Percentiles rank a stretch among this genome's conserved stretches.
These are phyloP conservation scores for Lordiphosa fenestrarum DNA, from an alignment of 2,888 invertebrate genomes.

Conservation along the genomic window DNA sequence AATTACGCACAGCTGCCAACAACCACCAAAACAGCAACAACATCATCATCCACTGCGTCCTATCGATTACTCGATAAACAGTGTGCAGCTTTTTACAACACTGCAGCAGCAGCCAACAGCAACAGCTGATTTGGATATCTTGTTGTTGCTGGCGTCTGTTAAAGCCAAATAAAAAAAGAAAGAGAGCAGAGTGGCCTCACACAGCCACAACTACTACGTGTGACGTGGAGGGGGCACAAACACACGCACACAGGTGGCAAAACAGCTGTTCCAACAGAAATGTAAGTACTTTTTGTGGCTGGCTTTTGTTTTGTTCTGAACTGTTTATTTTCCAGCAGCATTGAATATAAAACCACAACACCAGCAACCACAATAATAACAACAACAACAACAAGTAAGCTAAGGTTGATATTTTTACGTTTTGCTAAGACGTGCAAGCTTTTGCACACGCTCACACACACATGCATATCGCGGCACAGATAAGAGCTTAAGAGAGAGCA, in stretches of 20 bases:
- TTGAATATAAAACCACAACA: slow-evolving; percentile 11
- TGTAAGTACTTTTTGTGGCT: slow-evolving; percentile 33
- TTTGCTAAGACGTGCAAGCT: slow-evolving; percentile 63
- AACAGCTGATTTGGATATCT: slow-evolving; percentile 51
- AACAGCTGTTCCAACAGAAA: slow-evolving; percentile 69
- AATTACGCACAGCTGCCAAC: slow-evolving; percentile 14
- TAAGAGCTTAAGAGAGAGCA: slow-evolving; percentile 24
- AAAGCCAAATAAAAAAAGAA: slow-evolving; percentile 39
- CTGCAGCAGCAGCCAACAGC: slow-evolving; percentile 32
- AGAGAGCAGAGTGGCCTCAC: slow-evolving; percentile 29
- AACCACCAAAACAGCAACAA: slow-evolving; percentile 2
- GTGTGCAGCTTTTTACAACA: slow-evolving; percentile 39
- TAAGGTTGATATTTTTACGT: slow-evolving; percentile 30
- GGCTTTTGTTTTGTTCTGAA: slow-evolving; percentile 31
- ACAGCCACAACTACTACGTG: slow-evolving; percentile 32
- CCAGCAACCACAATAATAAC: slow-evolving; percentile 28
- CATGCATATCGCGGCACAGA: slow-evolving; percentile 30
- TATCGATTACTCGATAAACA: slow-evolving; percentile 46
- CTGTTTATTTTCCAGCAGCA: slow-evolving; percentile 16
- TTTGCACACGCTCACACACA: slow-evolving; percentile 32
- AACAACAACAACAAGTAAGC: slow-evolving; percentile 54
- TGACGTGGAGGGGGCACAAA: slow-evolving; percentile 50
- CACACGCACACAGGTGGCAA: slow-evolving; percentile 32
- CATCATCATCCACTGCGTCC: slow-evolving; percentile 24
- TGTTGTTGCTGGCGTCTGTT: slow-evolving; percentile 30